These are phyloP conservation scores for Regulus satrapa DNA, from an alignment of 2,113 vertebrate genomes.

Conservation along the genomic window DNA sequence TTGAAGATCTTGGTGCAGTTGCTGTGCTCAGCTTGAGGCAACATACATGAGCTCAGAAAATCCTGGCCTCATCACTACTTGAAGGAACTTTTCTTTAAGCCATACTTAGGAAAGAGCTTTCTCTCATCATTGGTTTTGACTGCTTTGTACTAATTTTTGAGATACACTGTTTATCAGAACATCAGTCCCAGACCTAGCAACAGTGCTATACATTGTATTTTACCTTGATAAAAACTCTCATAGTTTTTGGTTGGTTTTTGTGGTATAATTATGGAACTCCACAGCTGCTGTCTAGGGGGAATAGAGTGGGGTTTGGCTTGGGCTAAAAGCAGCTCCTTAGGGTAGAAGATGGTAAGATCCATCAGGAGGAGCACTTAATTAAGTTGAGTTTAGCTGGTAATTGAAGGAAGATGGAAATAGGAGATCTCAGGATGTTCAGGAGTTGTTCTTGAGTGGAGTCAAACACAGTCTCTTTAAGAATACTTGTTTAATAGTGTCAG, in stretches of 20 bases:
- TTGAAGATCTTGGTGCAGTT: background rate
- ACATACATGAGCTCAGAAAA: background rate
- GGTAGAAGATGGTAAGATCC: background rate
- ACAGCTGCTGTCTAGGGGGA: background rate
- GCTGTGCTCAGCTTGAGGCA: constrained; percentile 1
- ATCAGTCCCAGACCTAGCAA: background rate
- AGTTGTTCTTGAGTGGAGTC: constrained; percentile 38
- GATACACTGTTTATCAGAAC: background rate
- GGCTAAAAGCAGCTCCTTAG: background rate
- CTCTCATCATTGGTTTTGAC: background rate
- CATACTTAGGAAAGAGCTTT: constrained; percentile 18
- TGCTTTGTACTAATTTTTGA: constrained; percentile 41
- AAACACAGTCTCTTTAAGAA: constrained; percentile 32
- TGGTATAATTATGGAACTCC: background rate
- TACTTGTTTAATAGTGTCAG: constrained; percentile 25
- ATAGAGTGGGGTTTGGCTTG: background rate
- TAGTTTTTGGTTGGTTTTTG: background rate
- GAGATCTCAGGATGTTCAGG: background rate
- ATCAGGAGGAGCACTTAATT: background rate
- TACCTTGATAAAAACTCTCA: background rate
- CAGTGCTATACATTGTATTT: background rate
- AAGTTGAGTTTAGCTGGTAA: background rate
- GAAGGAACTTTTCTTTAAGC: constrained; percentile 27
- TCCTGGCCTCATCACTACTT: constrained; percentile 2
- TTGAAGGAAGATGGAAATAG: background rate